Percentiles rank a stretch among this genome's conserved stretches.
phyloP scores from a whole-genome alignment of 2,797 vertebrate species.

The Pangasius krempfi region DNA sequence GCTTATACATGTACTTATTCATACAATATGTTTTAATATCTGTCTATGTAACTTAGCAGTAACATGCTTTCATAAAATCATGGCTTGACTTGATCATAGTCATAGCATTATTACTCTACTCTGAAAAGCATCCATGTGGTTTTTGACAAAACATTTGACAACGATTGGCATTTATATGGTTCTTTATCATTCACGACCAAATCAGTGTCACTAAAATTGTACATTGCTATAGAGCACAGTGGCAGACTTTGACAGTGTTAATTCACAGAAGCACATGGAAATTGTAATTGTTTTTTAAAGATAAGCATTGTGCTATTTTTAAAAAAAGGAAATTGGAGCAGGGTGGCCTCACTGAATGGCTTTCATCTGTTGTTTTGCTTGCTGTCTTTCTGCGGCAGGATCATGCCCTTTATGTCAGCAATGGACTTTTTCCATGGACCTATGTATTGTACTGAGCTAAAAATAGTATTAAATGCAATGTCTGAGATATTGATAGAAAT shows the following conservation, averaged over 20 bases:
- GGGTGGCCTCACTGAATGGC: conserved; percentile 39
- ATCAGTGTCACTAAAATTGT: neutral
- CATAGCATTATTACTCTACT: neutral
- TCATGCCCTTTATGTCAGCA: conserved; percentile 48
- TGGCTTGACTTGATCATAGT: neutral
- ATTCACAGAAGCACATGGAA: conserved; percentile 30
- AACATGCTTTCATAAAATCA: neutral
- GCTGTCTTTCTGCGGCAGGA: conserved; percentile 38
- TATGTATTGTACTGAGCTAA: conserved; percentile 30
- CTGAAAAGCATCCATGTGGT: neutral
- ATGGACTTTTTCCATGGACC: conserved; percentile 51
- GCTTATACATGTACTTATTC: neutral
- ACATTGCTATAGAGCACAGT: neutral
- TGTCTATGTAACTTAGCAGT: neutral
- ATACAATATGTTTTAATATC: neutral
- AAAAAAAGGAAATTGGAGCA: conserved; percentile 41
- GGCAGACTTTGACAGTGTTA: neutral
- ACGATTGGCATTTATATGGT: neutral
- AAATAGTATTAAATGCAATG: neutral
- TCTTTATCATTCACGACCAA: neutral
- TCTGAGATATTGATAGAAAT: neutral
- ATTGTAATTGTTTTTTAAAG: conserved; percentile 16
- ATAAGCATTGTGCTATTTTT: conserved; percentile 46
- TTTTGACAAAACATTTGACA: neutral
- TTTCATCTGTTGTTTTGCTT: conserved; percentile 56